Evolutionary conservation across 64 coral and sea anemone genomes (phyloP).

Genomic region (Anthopleura sola): DNA sequence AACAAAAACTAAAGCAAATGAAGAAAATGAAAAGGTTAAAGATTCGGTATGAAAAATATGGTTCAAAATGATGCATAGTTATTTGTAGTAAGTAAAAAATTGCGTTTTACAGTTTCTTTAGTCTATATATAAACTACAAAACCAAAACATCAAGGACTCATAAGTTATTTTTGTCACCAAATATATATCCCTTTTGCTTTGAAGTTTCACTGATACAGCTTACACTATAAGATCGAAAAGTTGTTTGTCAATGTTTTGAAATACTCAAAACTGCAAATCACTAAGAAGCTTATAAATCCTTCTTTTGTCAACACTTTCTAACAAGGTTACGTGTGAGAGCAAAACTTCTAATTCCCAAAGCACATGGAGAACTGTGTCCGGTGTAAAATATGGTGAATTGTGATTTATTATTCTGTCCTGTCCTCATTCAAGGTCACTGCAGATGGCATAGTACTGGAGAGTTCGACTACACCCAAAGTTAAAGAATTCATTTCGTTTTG

Average conservation of each 20-base stretch:
- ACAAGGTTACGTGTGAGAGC: slow-evolving; percentile 11
- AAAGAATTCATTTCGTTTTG: not conserved
- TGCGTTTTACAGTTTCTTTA: too few species aligned
- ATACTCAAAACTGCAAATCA: not conserved
- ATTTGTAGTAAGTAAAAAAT: too few species aligned
- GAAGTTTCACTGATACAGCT: not conserved
- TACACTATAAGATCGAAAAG: not conserved
- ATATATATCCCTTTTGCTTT: too few species aligned
- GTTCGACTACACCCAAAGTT: not conserved
- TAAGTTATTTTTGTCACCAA: too few species aligned
- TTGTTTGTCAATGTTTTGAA: not conserved
- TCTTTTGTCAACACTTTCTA: slow-evolving; percentile 15
- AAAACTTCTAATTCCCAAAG: slow-evolving; percentile 5
- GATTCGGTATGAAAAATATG: too few species aligned
- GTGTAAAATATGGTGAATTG: not conserved
- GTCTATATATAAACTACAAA: too few species aligned
- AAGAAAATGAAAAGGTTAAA: too few species aligned
- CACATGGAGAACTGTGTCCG: slow-evolving; percentile 2
- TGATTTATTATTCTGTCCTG: not conserved
- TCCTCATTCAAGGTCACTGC: not conserved
- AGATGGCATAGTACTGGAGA: not conserved
- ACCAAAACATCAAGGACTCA: too few species aligned
- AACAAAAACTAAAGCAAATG: too few species aligned
- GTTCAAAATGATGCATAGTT: too few species aligned
- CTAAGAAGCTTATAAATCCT: slow-evolving; percentile 8